These are phyloP conservation scores for Oedothorax gibbosus DNA, from an alignment of 1,140 invertebrate genomes.

Conservation along the genomic window DNA sequence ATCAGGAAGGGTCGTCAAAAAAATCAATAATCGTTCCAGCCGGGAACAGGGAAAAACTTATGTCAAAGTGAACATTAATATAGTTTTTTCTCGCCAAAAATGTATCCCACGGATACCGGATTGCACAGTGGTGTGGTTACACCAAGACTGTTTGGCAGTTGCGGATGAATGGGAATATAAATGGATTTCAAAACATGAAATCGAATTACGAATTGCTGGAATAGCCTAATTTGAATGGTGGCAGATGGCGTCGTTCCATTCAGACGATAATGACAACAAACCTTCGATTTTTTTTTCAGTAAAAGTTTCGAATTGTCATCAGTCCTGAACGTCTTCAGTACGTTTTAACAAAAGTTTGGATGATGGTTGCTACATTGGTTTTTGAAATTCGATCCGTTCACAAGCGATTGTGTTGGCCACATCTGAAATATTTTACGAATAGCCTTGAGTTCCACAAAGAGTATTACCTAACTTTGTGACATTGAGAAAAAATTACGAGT, in stretches of 20 bases:
- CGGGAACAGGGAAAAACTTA: conserved; percentile 32
- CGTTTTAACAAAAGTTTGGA: neutral
- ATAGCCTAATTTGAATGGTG: conserved; percentile 7
- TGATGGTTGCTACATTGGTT: neutral
- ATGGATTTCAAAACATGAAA: conserved; percentile 24
- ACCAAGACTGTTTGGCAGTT: neutral
- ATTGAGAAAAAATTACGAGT: too few relatives aligned
- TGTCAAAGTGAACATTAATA: conserved; percentile 57
- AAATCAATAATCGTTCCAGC: conserved; percentile 48
- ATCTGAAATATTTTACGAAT: too few relatives aligned
- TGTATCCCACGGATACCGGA: conserved; percentile 51
- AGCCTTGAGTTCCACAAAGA: too few relatives aligned
- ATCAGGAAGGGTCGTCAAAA: conserved; percentile 41
- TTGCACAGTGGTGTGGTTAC: conserved; percentile 33
- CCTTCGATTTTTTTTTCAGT: too few relatives aligned
- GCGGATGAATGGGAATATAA: neutral
- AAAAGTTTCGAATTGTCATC: neutral
- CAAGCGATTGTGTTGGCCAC: too few relatives aligned
- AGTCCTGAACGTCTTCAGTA: neutral
- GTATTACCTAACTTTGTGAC: too few relatives aligned
- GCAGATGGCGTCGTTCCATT: conserved; percentile 22
- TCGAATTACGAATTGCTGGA: conserved; percentile 1
- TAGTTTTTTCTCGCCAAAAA: conserved; percentile 28
- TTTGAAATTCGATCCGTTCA: too few relatives aligned
- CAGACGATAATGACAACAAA: neutral